phyloP scores from a whole-genome alignment of 2,888 invertebrate species.

The Phymatocera aterrima region DNA sequence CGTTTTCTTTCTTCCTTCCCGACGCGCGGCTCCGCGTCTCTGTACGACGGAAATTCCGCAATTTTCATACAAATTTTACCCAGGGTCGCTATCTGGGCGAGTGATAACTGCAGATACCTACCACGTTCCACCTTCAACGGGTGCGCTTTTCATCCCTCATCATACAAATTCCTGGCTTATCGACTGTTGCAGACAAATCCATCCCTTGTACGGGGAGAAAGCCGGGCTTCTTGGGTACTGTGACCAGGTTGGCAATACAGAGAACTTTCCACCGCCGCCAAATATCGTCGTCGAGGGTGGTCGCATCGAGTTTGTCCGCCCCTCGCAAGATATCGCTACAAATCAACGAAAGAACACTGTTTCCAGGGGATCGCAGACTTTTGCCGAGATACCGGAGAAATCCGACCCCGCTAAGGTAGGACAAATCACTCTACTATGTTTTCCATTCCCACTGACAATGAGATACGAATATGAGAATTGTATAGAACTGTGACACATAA shows the following conservation, averaged over 20 bases:
- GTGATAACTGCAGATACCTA: too few relatives aligned
- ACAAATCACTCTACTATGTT: too few relatives aligned
- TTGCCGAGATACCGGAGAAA: slow-evolving; percentile 66
- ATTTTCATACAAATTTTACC: too few relatives aligned
- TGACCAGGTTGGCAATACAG: slow-evolving; percentile 70
- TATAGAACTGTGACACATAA: too few relatives aligned
- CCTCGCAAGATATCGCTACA: slow-evolving; percentile 71
- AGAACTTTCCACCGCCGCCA: slow-evolving; percentile 73
- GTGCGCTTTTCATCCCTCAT: slow-evolving; percentile 8
- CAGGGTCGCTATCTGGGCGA: too few relatives aligned
- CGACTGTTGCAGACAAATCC: slow-evolving; percentile 73
- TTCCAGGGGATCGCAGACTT: slow-evolving; percentile 68
- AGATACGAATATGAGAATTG: too few relatives aligned
- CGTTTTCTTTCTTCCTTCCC: too few relatives aligned
- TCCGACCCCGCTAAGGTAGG: slow-evolving; percentile 71
- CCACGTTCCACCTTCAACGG: too few relatives aligned
- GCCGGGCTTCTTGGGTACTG: slow-evolving; percentile 72
- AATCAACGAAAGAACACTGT: slow-evolving; percentile 63
- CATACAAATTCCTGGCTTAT: slow-evolving; percentile 55
- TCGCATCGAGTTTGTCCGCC: slow-evolving; percentile 75
- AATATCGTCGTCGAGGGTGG: slow-evolving; percentile 76
- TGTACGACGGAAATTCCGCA: too few relatives aligned
- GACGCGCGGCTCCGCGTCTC: too few relatives aligned
- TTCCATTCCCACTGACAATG: too few relatives aligned
- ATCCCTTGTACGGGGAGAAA: slow-evolving; percentile 73